These are phyloP conservation scores for Yponomeuta sedellus DNA, from an alignment of 2,888 invertebrate species.

Conservation along the genomic window DNA sequence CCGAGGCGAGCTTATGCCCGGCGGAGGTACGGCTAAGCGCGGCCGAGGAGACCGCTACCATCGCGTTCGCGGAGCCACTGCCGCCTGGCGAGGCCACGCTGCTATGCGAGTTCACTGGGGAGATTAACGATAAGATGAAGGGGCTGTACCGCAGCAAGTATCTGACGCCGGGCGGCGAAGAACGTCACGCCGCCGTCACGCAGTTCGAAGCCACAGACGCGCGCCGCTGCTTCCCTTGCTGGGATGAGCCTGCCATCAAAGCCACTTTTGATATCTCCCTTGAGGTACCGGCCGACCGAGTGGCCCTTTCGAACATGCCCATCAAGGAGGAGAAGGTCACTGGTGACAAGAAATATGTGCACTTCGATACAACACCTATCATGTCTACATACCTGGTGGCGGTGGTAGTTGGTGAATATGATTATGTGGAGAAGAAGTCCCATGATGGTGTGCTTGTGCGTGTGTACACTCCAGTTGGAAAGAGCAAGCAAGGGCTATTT, in stretches of 20 bases:
- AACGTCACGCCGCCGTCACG: conserved; percentile 90
- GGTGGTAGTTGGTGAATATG: conserved; percentile 95
- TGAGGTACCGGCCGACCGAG: conserved; percentile 86
- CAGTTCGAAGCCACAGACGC: conserved; percentile 96
- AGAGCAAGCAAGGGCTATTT: conserved; percentile 93
- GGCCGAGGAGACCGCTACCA: conserved; percentile 82
- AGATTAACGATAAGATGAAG: conserved; percentile 94
- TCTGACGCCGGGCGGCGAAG: conserved; percentile 82
- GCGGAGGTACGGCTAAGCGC: conserved; percentile 51
- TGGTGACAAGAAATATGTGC: conserved; percentile 75
- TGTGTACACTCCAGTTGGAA: conserved; percentile 92
- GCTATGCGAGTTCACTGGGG: conserved; percentile 86
- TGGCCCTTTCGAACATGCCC: conserved; percentile 96
- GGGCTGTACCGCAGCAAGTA: conserved; percentile 97
- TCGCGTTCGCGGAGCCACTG: conserved; percentile 79
- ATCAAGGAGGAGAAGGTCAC: conserved; percentile 65
- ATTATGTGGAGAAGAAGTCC: conserved; percentile 91
- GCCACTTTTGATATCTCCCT: conserved; percentile 95
- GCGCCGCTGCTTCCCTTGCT: conserved; percentile 95
- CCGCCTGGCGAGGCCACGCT: conserved; percentile 76
- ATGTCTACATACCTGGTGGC: conserved; percentile 98
- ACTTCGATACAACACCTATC: conserved; percentile 89
- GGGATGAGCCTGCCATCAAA: conserved; percentile 98
- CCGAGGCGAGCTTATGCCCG: conserved; percentile 35
- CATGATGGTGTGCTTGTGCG: conserved; percentile 88